Evolutionary conservation across 64 coral and sea anemone species (phyloP).

Genomic region (Exaiptasia diaphana): DNA sequence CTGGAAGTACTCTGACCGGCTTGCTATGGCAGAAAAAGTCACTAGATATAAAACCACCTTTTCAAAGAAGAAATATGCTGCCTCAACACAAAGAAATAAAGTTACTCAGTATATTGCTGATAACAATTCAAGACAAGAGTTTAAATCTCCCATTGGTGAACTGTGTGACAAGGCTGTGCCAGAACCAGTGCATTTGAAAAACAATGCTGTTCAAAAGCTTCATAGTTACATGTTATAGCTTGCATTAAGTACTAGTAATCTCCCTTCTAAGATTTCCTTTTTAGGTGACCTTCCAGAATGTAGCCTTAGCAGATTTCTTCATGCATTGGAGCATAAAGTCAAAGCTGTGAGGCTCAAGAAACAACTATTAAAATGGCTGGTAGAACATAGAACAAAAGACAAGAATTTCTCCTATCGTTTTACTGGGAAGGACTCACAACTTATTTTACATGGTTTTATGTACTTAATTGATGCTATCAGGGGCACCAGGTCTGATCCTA

Average conservation of each 20-base stretch:
- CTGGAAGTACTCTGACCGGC: slow-evolving; percentile 25
- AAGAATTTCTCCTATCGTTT: slow-evolving; percentile 47
- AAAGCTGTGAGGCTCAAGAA: slow-evolving; percentile 25
- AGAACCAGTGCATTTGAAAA: slow-evolving; percentile 44
- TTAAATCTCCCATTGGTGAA: slow-evolving; percentile 34
- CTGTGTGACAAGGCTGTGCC: slow-evolving; percentile 56
- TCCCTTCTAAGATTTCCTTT: not conserved
- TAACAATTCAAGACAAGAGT: slow-evolving; percentile 49
- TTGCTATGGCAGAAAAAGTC: slow-evolving; percentile 33
- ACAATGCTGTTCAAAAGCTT: slow-evolving; percentile 42
- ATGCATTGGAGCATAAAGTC: slow-evolving; percentile 20
- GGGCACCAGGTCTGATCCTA: not conserved
- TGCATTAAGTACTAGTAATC: slow-evolving; percentile 40
- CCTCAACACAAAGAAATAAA: slow-evolving; percentile 9
- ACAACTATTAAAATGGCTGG: slow-evolving; percentile 39
- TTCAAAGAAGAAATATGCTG: not conserved
- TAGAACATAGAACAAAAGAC: slow-evolving; percentile 40
- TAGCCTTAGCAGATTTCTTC: not conserved
- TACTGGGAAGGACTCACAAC: slow-evolving; percentile 35
- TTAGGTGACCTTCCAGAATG: not conserved
- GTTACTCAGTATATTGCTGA: slow-evolving; percentile 43
- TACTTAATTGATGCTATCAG: slow-evolving; percentile 40
- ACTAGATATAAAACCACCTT: slow-evolving; percentile 12
- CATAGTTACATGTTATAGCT: slow-evolving; percentile 22
- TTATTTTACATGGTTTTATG: slow-evolving; percentile 61